These are phyloP conservation scores for Clinocottus analis DNA, from an alignment of 2,113 vertebrate genomes.

Conservation along the genomic window DNA sequence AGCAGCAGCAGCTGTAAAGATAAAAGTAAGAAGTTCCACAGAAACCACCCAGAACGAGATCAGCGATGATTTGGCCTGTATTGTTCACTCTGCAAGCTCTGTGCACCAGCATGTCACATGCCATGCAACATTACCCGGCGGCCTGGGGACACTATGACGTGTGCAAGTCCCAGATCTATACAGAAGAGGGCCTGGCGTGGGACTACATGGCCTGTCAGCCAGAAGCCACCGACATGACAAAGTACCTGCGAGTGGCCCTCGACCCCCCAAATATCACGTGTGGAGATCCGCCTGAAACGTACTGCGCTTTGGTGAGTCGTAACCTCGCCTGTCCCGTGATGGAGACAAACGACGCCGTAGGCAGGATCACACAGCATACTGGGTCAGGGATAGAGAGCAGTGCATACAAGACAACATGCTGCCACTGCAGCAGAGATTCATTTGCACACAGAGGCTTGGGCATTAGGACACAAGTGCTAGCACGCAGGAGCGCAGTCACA, in stretches of 20 bases:
- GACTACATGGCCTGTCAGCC: conserved; percentile 99
- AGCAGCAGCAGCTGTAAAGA: conserved; percentile 12
- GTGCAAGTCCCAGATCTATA: conserved; percentile 97
- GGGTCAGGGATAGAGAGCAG: conserved; percentile 72
- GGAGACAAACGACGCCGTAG: conserved; percentile 78
- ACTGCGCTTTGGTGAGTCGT: conserved; percentile 97
- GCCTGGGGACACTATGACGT: conserved; percentile 98
- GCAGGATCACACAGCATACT: conserved; percentile 68
- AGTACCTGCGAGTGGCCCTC: conserved; percentile 93
- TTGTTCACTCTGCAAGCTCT: conserved; percentile 91
- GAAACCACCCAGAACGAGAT: conserved; percentile 31
- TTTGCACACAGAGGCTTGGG: conserved; percentile 33
- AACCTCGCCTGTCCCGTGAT: conserved; percentile 72
- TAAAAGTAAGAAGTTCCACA: conserved; percentile 22
- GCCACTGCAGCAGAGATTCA: conserved; percentile 64
- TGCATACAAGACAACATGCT: conserved; percentile 45
- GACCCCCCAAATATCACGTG: conserved; percentile 98
- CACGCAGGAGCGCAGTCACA: background rate
- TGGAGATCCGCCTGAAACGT: conserved; percentile 97
- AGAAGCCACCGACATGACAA: conserved; percentile 97
- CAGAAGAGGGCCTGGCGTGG: conserved; percentile 96
- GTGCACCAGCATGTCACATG: conserved; percentile 87
- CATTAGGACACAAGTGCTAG: conserved; percentile 27
- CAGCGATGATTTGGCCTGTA: conserved; percentile 89
- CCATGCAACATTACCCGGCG: conserved; percentile 95